Base-by-base conservation (phyloP, 2,113 vertebrate species). In the Triplophysa tibetana region DNA sequence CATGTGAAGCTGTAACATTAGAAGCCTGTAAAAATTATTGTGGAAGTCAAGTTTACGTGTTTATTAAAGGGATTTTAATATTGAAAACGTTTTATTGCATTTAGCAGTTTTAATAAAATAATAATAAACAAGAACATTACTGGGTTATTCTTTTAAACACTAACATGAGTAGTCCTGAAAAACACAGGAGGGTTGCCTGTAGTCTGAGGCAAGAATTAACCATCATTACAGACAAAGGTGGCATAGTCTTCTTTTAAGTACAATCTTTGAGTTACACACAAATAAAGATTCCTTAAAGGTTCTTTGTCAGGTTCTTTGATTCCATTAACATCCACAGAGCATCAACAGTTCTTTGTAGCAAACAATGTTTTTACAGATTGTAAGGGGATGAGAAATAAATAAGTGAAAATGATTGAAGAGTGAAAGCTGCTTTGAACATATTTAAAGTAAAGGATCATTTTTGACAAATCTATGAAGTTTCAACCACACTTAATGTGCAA, bases 1-100 rank as follows among this genome's bases (percentile, higher is more conserved):
- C 41, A 29, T 50, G 21, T 17, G 38, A 19, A 62, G 4, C 10
- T 63, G 58, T n/a, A 48, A 63, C 48, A n/a, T 63, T 19, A 48
- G 60, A 75, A 48, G 41, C 11, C 38, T 75, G 73, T 63, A 63
- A 63, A 75, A 50, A 50, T 75, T 21, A 58, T 45, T 26, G 38
- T 23, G 72, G 29, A 21, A 10, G 12, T 52, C 16, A 54, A 17
- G 0, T 41, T 58, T 58, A 10, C 29, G 29, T 58, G 70, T 73
- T 43, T 16, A 52, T 17, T 16, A 45, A 45, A 11, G 43, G 43
- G 2, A 45, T 45, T 45, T 12, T 11, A 12, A 45, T 45, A 45
- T 45, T 45, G 41, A 4, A 13, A 50, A 13, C 48, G 12, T 14
- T 50, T 12, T 14, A 14, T 50, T 50, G 48, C 12, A 14, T 50